Evolutionary conservation across 2,888 invertebrate genomes (phyloP).

Genomic region (Empis stercorea): DNA sequence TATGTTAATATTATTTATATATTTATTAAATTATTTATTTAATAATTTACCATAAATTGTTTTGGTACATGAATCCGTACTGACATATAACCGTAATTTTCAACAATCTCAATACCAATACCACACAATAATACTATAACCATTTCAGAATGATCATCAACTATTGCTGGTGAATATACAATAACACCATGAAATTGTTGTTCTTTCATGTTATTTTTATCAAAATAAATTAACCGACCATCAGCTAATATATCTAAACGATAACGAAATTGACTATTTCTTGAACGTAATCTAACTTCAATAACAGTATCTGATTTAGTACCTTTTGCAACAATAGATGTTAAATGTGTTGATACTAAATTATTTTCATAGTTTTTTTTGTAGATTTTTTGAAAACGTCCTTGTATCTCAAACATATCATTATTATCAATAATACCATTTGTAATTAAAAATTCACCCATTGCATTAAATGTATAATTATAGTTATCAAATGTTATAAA

Average conservation of each 20-base stretch:
- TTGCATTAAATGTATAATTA: constrained; percentile 81
- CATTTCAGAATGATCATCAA: not conserved
- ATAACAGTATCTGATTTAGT: not conserved
- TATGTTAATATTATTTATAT: not conserved
- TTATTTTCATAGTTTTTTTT: constrained; percentile 35
- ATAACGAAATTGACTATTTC: not conserved
- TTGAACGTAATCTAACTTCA: not conserved
- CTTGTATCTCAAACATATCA: constrained; percentile 67
- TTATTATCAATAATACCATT: constrained; percentile 52
- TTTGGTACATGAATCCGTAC: not conserved
- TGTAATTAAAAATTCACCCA: constrained; percentile 67
- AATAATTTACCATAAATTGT: not conserved
- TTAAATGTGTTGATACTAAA: not conserved
- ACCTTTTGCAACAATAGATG: not conserved
- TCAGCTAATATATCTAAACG: not conserved
- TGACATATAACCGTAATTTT: not conserved
- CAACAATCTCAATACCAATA: not conserved
- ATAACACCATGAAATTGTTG: not conserved
- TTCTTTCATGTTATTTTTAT: not conserved
- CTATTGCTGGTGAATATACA: not conserved
- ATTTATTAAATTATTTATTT: not conserved
- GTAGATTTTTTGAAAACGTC: constrained; percentile 66
- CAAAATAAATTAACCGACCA: not conserved
- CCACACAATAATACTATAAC: not conserved
- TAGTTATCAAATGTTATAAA: constrained; percentile 76